phyloP scores from a whole-genome alignment of 2,888 invertebrate species.

The Halictus quadricinctus region DNA sequence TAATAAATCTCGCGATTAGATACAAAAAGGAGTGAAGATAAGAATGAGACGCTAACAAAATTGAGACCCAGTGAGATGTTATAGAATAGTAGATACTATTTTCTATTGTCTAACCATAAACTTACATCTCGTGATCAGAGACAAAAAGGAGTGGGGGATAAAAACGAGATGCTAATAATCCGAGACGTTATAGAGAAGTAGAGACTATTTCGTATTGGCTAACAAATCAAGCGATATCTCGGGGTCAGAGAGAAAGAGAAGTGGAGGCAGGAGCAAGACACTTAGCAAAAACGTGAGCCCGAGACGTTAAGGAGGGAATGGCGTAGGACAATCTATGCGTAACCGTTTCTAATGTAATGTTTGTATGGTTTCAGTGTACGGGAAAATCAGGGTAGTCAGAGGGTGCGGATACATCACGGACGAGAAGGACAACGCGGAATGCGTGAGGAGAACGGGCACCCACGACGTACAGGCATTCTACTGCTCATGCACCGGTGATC shows the following conservation, averaged over 20 bases:
- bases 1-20: no score
- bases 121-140: neutral
- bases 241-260: neutral
- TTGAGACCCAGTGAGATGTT: no score
- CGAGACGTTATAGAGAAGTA: neutral
- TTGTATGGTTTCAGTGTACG: slow-evolving; percentile 86
- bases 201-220: neutral
- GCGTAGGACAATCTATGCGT: neutral
- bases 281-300: neutral
- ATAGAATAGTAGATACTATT: neutral
- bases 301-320: neutral
- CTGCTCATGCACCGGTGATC: slow-evolving; percentile 90
- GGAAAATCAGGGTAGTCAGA: slow-evolving; percentile 89
- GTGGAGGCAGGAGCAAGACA: neutral
- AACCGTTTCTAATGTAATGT: neutral
- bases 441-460: slow-evolving; percentile 88
- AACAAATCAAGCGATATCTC: neutral
- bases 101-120: neutral
- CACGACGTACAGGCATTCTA: slow-evolving; percentile 89
- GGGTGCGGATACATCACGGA: slow-evolving; percentile 91
- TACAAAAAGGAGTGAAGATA: no score
- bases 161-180: neutral
- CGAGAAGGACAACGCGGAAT: slow-evolving; percentile 85
- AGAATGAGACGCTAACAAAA: no score
- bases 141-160: neutral